phyloP scores from a whole-genome alignment of 2,113 vertebrate species.

The Channa maculata region DNA sequence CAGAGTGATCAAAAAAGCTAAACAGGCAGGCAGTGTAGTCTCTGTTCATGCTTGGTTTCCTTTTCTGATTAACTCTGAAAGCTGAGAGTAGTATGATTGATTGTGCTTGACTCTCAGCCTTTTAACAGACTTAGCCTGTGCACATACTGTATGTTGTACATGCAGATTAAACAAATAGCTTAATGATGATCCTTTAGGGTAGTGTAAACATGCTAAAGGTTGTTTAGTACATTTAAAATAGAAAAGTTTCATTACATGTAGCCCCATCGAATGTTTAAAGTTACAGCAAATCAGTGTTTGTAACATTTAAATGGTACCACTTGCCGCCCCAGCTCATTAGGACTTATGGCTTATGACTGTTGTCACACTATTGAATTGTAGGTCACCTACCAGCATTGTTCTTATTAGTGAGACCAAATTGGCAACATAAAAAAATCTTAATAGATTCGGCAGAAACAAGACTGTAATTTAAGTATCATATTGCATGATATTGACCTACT shows the following conservation, averaged over 20 bases:
- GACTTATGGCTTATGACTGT: no score
- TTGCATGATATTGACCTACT: no score
- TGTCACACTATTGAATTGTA: no score
- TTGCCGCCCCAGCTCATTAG: neutral
- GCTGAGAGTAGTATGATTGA: conserved; percentile 53
- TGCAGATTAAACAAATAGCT: neutral
- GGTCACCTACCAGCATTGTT: no score
- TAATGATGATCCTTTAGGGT: neutral
- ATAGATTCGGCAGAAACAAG: no score
- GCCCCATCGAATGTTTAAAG: neutral
- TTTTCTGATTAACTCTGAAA: conserved; percentile 59
- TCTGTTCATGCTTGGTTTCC: conserved; percentile 45
- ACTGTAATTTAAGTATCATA: no score
- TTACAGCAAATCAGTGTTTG: neutral
- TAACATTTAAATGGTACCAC: neutral
- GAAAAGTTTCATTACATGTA: no score
- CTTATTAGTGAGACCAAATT: no score
- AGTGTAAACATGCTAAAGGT: no score
- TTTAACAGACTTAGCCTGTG: conserved; percentile 20
- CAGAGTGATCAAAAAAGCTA: conserved; percentile 24
- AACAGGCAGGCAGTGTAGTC: conserved; percentile 3
- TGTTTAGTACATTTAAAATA: no score
- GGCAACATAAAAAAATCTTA: no score
- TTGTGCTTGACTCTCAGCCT: conserved; percentile 22
- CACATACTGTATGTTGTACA: neutral